Conservation (phyloP, 2,888 invertebrate species). For the Meiosimyza platycephala region DNA sequence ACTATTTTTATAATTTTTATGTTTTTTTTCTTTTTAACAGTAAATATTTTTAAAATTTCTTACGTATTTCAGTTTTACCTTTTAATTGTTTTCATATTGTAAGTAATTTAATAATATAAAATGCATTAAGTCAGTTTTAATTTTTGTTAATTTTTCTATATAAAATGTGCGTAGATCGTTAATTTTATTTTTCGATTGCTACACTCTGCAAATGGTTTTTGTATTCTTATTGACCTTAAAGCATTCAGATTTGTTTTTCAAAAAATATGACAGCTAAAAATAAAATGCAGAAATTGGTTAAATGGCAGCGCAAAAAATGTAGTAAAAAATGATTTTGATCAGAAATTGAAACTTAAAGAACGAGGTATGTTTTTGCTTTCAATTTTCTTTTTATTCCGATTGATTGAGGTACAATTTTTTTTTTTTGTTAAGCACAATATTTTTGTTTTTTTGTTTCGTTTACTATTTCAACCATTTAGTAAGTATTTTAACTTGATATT, state of each 20-base stretch:
- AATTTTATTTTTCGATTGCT: constrained; percentile 8
- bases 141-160: constrained; percentile 7
- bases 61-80: constrained; percentile 24
- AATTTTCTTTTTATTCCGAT: constrained; percentile 28
- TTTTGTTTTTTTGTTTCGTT: constrained; percentile 11
- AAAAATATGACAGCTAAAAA: neutral
- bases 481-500: constrained; percentile 15
- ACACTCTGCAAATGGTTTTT: constrained; percentile 7
- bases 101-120: constrained; percentile 18
- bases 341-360: neutral
- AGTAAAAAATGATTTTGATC: neutral
- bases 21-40: neutral
- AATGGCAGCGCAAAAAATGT: neutral
- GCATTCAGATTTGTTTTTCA: neutral
- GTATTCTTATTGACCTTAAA: neutral
- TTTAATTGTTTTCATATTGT: constrained; percentile 9
- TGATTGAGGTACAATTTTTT: constrained; percentile 33
- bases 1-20: constrained; percentile 9
- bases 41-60: constrained; percentile 30
- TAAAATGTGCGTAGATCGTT: constrained; percentile 18
- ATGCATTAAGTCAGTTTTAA: constrained; percentile 20
- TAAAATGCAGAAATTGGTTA: neutral
- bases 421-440: constrained; percentile 28
- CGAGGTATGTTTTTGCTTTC: constrained; percentile 33
- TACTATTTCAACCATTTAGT: constrained; percentile 3